A percentile compares a stretch with the other conserved stretches of the same genome.
Evolutionary conservation across 2,888 invertebrate species (phyloP).

Genomic region (Acrobasis repandana): DNA sequence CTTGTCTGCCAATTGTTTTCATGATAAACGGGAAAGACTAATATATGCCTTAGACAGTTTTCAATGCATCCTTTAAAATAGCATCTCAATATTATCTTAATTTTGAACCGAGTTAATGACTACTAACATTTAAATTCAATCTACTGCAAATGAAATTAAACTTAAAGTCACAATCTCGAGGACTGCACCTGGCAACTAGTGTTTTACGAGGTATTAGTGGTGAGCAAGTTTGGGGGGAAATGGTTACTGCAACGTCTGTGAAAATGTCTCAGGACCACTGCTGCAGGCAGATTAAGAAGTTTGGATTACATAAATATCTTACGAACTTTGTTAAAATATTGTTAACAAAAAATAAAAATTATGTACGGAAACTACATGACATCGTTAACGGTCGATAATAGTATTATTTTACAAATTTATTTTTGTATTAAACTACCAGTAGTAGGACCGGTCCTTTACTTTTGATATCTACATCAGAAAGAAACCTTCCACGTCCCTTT

Average conservation of each 20-base stretch:
- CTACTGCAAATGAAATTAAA: not conserved
- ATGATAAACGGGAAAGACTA: too few species aligned
- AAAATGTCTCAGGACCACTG: not conserved
- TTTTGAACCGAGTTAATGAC: not conserved
- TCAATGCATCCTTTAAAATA: too few species aligned
- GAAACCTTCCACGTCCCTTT: conserved; percentile 14
- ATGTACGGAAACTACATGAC: not conserved
- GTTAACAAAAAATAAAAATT: too few species aligned
- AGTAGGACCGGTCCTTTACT: too few species aligned
- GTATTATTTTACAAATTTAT: not conserved
- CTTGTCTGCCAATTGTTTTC: too few species aligned
- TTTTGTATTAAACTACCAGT: not conserved
- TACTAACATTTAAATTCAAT: not conserved
- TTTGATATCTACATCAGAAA: conserved; percentile 6
- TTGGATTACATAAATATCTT: not conserved
- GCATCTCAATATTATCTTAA: too few species aligned
- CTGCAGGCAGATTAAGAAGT: not conserved
- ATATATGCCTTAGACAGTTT: too few species aligned
- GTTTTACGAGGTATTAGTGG: conserved; percentile 14
- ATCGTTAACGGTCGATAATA: not conserved
- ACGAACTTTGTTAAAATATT: too few species aligned
- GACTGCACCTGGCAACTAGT: conserved; percentile 4
- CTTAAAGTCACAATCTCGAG: conserved; percentile 5
- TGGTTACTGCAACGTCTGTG: not conserved
- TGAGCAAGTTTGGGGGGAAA: not conserved